Evolutionary conservation across 2,888 invertebrate species (phyloP), one percentile per base, ranked within the genome.

Genomic region (Acleris holmiana): DNA sequence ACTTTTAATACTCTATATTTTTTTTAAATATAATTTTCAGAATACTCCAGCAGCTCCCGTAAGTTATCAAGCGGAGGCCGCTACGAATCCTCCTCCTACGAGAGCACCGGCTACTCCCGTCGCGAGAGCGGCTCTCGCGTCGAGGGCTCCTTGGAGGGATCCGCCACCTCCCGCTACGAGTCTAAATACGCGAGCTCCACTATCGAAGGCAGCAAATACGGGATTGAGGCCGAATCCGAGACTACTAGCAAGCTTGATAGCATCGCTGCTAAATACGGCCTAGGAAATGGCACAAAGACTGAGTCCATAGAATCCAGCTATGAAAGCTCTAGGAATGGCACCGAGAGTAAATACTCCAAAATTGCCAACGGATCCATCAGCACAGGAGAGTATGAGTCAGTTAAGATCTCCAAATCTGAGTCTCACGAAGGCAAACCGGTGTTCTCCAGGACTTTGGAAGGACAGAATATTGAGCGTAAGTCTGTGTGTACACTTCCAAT

Each of bases 401-500:
- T 71, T 2, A 82, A 71, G 60, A 69, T 84, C 48, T 79, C 79
- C 1, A 86, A 82, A 67, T 84, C 88, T 0, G 85, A 78, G 35
- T 88, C 89, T 4, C 75, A 83, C 25, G 93, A 94, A 65, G 95
- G 95, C 67, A 95, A 93, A 73, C 97, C 97, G 1, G 86, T 94
- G 61, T 96, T 97, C 78, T 91, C 93, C 25, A 96, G 95, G 85
- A 96, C 96, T 51, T 93, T 97, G 66, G 95, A 95, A 82, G 97
- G 97, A 76, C 94, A 94, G 71, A 95, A 94, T 78, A 95, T 96
- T 72, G 96, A 96, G 94, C 95, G 97, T 97, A 93, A 96, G 96
- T 95, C 79, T 69, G 61, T 59, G 61, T 66, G 66, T 73, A 73
- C 73, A 74, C 72, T 67, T 68, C 71, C 71, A 70, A 60, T 67